These are phyloP conservation scores for Archegozetes longisetosus DNA, from an alignment of 1,140 invertebrate species.

Conservation along the genomic window DNA sequence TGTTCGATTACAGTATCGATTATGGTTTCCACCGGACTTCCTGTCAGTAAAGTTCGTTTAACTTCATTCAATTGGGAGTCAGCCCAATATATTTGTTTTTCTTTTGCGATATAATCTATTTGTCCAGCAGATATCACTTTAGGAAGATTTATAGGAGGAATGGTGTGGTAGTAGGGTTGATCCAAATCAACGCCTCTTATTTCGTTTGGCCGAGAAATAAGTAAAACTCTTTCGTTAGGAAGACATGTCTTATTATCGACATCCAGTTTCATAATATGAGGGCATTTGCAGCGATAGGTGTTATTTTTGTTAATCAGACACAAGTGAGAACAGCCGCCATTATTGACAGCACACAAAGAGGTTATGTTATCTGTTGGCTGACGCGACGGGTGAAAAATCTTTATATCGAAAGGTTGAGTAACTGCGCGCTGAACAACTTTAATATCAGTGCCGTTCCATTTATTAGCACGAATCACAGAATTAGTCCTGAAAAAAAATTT, in stretches of 20 bases:
- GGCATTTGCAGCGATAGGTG: constrained; percentile 51
- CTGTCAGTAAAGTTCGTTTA: constrained; percentile 46
- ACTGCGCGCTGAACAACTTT: constrained; percentile 39
- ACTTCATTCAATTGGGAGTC: constrained; percentile 57
- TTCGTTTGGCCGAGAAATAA: constrained; percentile 54
- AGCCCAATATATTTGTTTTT: constrained; percentile 56
- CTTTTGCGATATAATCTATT: constrained; percentile 48
- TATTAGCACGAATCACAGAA: constrained; percentile 48
- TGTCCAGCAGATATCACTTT: constrained; percentile 38
- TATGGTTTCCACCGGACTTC: constrained; percentile 46
- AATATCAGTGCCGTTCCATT: constrained; percentile 44
- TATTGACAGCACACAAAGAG: constrained; percentile 40
- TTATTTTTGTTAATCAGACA: constrained; percentile 43
- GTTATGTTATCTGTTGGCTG: constrained; percentile 34
- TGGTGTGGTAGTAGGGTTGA: constrained; percentile 53
- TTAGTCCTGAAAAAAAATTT: too few species aligned
- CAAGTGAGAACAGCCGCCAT: constrained; percentile 45
- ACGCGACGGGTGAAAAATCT: constrained; percentile 58
- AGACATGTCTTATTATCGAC: constrained; percentile 46
- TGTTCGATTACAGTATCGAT: constrained; percentile 44
- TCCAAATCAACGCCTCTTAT: constrained; percentile 63
- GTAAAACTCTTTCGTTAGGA: constrained; percentile 53
- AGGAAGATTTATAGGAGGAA: constrained; percentile 50
- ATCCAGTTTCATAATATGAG: constrained; percentile 54
- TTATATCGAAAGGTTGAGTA: constrained; percentile 67